Percentiles rank a stretch among this genome's conserved stretches.
phyloP scores from a whole-genome alignment of 2,113 vertebrate species.

The Hydrochoerus hydrochaeris region DNA sequence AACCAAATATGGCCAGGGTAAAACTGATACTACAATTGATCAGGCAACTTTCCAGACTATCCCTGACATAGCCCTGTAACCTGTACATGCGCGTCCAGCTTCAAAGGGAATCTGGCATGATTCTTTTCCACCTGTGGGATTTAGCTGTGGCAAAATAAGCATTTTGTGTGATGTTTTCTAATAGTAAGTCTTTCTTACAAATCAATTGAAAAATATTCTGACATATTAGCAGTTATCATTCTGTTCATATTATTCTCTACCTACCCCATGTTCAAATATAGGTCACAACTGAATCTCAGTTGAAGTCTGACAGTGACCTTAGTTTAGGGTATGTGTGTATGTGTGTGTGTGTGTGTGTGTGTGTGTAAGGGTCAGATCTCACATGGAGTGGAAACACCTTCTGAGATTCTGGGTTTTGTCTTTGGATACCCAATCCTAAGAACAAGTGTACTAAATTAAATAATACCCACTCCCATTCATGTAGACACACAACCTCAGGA shows the following conservation, averaged over 20 bases:
- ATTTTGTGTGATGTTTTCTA: neutral
- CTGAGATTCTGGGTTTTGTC: neutral
- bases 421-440: neutral
- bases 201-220: slow-evolving; percentile 16
- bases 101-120: neutral
- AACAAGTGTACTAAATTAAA: neutral
- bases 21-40: neutral
- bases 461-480: neutral
- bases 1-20: neutral
- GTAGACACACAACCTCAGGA: neutral
- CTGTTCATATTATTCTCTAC: neutral
- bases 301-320: neutral
- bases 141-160: neutral
- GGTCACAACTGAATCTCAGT: neutral
- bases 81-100: neutral
- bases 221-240: slow-evolving; percentile 23
- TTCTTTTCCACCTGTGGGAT: neutral
- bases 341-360: neutral
- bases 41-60: neutral
- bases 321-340: neutral
- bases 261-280: neutral
- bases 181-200: neutral
- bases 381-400: neutral
- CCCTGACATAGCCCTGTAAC: neutral
- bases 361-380: neutral